Percentiles rank a stretch among this genome's conserved stretches.
Evolutionary conservation across 2,113 vertebrate species (phyloP).

Genomic region (Thunnus thynnus): DNA sequence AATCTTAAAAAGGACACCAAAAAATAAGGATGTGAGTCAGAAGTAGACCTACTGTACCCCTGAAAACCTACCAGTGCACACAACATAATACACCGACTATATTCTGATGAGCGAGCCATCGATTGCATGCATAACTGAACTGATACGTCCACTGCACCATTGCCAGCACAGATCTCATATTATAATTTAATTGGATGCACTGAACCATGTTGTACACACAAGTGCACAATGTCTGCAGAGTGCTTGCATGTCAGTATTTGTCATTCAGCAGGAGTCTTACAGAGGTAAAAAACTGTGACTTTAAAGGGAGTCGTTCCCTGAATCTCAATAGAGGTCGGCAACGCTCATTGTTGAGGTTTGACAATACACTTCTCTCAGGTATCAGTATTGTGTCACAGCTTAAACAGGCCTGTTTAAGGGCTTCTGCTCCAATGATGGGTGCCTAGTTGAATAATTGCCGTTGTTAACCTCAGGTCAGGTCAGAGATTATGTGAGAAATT

Average conservation of each 20-base stretch:
- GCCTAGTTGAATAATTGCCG: slow-evolving; percentile 40
- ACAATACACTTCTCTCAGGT: not conserved
- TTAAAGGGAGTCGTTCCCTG: not conserved
- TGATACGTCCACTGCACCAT: slow-evolving; percentile 15
- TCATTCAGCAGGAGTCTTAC: slow-evolving; percentile 8
- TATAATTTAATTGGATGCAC: slow-evolving; percentile 43
- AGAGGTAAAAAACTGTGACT: slow-evolving; percentile 1
- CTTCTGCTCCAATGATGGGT: not conserved
- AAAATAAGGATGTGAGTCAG: not conserved
- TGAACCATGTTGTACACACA: slow-evolving; percentile 37
- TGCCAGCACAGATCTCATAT: slow-evolving; percentile 9
- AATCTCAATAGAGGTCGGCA: slow-evolving; percentile 7
- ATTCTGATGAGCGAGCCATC: slow-evolving; percentile 10
- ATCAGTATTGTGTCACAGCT: slow-evolving; percentile 29
- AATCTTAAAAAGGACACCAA: not conserved
- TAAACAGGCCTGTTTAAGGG: slow-evolving; percentile 25
- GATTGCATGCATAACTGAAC: slow-evolving; percentile 42
- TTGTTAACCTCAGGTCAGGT: slow-evolving; percentile 63
- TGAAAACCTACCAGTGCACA: not conserved
- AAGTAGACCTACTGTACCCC: not conserved
- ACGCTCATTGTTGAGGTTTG: slow-evolving; percentile 1
- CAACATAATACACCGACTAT: slow-evolving; percentile 7
- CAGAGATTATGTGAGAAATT: slow-evolving; percentile 62
- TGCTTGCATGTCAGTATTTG: slow-evolving; percentile 4
- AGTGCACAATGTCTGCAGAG: slow-evolving; percentile 30